A percentile compares a stretch with the other conserved stretches of the same genome.
Conservation (phyloP, 2,113 vertebrate species). For the Sialia sialis region DNA sequence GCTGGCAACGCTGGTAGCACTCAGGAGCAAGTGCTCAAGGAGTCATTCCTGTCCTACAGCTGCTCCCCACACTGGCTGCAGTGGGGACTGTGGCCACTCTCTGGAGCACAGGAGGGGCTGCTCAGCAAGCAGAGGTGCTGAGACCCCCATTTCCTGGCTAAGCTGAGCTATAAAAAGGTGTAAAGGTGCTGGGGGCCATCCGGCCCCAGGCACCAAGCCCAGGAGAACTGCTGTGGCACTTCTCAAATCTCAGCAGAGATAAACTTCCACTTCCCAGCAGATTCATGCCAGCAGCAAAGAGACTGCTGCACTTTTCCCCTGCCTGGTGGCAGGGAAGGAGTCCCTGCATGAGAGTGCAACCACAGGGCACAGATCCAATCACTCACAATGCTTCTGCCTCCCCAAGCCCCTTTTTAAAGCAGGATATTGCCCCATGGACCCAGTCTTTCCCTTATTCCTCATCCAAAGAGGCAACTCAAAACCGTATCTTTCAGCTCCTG, state of each 20-base stretch:
- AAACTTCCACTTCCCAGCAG: neutral
- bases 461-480: neutral
- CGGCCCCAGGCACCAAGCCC: neutral
- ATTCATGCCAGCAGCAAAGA: neutral
- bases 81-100: neutral
- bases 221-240: neutral
- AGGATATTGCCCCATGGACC: neutral
- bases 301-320: neutral
- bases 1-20: neutral
- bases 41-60: neutral
- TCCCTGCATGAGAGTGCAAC: neutral
- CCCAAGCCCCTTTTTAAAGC: neutral
- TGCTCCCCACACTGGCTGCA: neutral
- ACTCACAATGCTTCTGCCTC: neutral
- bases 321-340: neutral
- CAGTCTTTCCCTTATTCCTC: neutral
- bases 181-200: neutral
- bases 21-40: neutral
- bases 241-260: slow-evolving; percentile 27
- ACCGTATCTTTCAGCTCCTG: neutral
- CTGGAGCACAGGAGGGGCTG: neutral
- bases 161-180: neutral
- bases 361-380: accelerated
- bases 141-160: neutral
- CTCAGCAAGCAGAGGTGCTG: neutral